phyloP scores from a whole-genome alignment of 2,888 invertebrate genomes.

The Cyclophora albipunctata region DNA sequence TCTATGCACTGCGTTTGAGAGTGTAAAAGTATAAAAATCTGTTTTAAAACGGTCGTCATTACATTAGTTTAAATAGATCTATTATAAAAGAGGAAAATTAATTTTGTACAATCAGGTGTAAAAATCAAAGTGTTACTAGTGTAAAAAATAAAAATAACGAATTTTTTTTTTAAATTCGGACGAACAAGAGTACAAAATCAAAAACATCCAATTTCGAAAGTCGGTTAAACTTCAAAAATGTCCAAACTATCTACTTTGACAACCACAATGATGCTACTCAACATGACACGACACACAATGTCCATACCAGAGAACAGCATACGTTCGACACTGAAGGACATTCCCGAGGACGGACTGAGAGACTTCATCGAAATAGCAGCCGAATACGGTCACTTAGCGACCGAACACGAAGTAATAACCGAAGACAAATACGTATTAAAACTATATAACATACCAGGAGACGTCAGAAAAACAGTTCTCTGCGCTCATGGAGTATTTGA shows the following conservation, averaged over 20 bases:
- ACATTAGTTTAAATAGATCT: no score
- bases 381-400: constrained; percentile 17
- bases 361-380: constrained; percentile 19
- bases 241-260: background rate
- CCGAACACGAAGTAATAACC: constrained; percentile 24
- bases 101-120: no score
- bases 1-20: no score
- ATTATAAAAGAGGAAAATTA: no score
- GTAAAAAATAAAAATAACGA: no score
- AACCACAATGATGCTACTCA: background rate
- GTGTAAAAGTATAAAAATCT: no score
- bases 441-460: constrained; percentile 25
- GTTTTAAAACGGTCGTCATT: no score
- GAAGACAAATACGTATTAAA: constrained; percentile 34
- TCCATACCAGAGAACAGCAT: background rate
- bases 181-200: no score
- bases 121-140: no score
- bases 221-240: no score
- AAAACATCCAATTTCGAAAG: no score
- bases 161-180: no score
- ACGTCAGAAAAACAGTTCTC: constrained; percentile 20
- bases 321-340: constrained; percentile 2
- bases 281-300: background rate
- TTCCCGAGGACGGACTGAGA: constrained; percentile 10
- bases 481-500: constrained; percentile 31